Evolutionary conservation across 2,888 invertebrate species (phyloP).

Genomic region (Ochropleura leucogaster): DNA sequence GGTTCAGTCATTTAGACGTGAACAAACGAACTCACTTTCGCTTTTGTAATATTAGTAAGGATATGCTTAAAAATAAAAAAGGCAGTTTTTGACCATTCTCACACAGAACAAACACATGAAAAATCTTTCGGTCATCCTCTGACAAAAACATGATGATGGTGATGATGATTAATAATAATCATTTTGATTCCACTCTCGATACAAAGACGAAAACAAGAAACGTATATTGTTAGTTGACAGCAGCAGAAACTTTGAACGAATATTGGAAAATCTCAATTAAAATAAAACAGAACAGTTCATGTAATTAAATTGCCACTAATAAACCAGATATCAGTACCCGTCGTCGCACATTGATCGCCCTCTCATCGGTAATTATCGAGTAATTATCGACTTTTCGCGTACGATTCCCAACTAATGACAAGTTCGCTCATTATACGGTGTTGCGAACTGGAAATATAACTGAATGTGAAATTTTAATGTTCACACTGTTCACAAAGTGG

Average conservation of each 20-base stretch:
- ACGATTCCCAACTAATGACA: slow-evolving; percentile 38
- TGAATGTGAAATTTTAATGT: slow-evolving; percentile 12
- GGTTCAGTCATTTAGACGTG: too few species aligned
- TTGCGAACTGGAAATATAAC: slow-evolving; percentile 43
- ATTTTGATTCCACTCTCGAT: not conserved
- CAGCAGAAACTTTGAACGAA: not conserved
- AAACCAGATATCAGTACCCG: slow-evolving; percentile 26
- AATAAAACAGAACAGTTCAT: not conserved
- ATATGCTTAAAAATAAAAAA: too few species aligned
- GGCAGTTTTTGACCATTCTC: too few species aligned
- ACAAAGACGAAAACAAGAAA: not conserved
- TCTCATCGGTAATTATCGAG: slow-evolving; percentile 33
- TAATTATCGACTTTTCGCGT: slow-evolving; percentile 35
- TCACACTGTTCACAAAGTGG: not conserved
- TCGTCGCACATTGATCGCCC: slow-evolving; percentile 24
- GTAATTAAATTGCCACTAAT: slow-evolving; percentile 30
- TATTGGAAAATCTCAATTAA: not conserved
- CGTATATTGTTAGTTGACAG: not conserved
- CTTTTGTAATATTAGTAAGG: too few species aligned
- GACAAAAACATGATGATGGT: too few species aligned
- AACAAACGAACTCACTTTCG: too few species aligned
- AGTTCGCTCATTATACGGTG: slow-evolving; percentile 43
- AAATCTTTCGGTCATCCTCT: too few species aligned
- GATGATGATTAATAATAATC: not conserved
- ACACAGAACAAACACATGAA: too few species aligned